phyloP scores from a whole-genome alignment of 2,888 invertebrate species.

The Griposia aprilina region DNA sequence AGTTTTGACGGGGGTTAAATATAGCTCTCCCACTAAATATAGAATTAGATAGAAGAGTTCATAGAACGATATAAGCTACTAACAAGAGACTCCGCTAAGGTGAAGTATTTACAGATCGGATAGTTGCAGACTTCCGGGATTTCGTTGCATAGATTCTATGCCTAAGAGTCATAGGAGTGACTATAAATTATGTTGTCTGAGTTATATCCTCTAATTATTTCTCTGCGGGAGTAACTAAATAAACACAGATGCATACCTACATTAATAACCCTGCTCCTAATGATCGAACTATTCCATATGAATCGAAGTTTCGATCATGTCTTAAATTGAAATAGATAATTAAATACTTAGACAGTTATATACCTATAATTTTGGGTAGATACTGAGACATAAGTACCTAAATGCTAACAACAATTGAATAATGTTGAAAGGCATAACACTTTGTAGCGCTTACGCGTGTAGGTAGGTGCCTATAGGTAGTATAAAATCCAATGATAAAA shows the following conservation, averaged over 20 bases:
- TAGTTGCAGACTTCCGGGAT: conserved; percentile 58
- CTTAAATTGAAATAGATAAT: conserved; percentile 1
- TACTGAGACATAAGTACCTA: not conserved
- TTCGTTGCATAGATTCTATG: conserved; percentile 30
- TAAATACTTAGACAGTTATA: not conserved
- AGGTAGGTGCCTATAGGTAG: conserved; percentile 7
- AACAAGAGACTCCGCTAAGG: conserved; percentile 43
- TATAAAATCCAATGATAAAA: conserved; percentile 53
- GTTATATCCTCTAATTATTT: conserved; percentile 33
- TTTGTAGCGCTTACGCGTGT: conserved; percentile 32
- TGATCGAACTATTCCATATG: not conserved
- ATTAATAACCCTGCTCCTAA: not conserved
- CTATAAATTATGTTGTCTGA: not conserved
- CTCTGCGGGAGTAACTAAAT: conserved; percentile 28
- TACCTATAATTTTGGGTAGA: conserved; percentile 13
- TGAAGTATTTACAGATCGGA: conserved; percentile 60
- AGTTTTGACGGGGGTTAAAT: conserved; percentile 64
- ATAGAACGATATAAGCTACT: conserved; percentile 61
- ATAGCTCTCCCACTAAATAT: conserved; percentile 58
- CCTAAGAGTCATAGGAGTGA: conserved; percentile 9
- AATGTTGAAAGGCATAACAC: conserved; percentile 29
- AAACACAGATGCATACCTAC: conserved; percentile 10
- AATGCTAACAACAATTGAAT: conserved; percentile 36
- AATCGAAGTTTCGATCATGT: not conserved
- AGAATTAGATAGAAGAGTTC: conserved; percentile 61